phyloP scores from a whole-genome alignment of 2,797 vertebrate species.

The Ceyx erithaca region DNA sequence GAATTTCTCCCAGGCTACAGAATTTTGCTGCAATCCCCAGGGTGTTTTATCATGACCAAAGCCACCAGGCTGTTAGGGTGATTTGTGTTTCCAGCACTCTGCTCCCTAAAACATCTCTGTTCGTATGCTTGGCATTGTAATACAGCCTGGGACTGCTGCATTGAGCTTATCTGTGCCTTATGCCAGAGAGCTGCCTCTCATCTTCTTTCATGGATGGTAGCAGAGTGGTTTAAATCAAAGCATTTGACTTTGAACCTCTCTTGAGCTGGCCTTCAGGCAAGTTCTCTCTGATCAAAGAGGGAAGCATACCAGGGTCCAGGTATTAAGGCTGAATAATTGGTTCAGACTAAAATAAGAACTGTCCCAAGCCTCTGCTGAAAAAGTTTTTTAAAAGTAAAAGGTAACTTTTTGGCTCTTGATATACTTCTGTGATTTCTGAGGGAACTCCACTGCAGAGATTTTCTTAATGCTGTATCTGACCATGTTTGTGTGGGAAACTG shows the following conservation, averaged over 20 bases:
- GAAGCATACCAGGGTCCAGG: constrained; percentile 24
- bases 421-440: not conserved
- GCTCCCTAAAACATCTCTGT: not conserved
- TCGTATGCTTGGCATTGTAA: not conserved
- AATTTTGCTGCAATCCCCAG: not conserved
- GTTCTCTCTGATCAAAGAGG: constrained; percentile 62
- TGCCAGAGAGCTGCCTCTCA: constrained; percentile 48
- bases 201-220: constrained; percentile 64
- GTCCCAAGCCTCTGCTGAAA: constrained; percentile 6
- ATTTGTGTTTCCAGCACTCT: not conserved
- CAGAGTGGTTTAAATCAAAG: constrained; percentile 73
- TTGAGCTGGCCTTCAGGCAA: constrained; percentile 70
- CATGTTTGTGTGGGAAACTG: not conserved
- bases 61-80: not conserved
- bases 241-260: constrained; percentile 72
- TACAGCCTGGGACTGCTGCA: constrained; percentile 11
- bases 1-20: not conserved
- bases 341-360: constrained; percentile 68
- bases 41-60: not conserved
- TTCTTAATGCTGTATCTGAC: not conserved
- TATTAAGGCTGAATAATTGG: constrained; percentile 66
- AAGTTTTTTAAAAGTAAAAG: not conserved
- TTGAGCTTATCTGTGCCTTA: constrained; percentile 13
- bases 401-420: constrained; percentile 45
- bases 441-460: not conserved